Conservation (phyloP, 2,888 invertebrate genomes). For the Drosophila rellima region DNA sequence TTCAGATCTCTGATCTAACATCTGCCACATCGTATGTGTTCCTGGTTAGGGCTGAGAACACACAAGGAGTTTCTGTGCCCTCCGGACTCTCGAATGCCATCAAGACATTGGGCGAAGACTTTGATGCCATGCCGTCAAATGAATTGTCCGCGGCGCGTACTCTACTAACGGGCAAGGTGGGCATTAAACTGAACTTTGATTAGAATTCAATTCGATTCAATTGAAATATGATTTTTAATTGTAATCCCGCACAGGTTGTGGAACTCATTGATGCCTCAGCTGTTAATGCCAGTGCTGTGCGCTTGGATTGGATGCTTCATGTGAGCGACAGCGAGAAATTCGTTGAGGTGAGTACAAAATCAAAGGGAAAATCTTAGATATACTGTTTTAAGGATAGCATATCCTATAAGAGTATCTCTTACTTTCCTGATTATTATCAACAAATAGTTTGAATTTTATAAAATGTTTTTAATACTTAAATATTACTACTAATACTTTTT, state of each 20-base stretch:
- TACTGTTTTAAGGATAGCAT: not conserved
- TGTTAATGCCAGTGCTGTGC: slow-evolving; percentile 87
- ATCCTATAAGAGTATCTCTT: no score
- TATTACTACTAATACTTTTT: no score
- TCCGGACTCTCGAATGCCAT: slow-evolving; percentile 91
- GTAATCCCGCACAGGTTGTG: slow-evolving; percentile 87
- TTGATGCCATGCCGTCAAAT: slow-evolving; percentile 84
- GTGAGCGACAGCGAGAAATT: slow-evolving; percentile 85
- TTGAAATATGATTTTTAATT: not conserved
- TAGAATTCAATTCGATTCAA: not conserved
- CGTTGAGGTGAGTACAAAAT: slow-evolving; percentile 80
- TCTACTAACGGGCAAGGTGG: slow-evolving; percentile 85
- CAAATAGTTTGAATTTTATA: no score
- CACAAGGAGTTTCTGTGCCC: slow-evolving; percentile 93
- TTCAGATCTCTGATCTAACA: slow-evolving; percentile 88
- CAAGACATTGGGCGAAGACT: slow-evolving; percentile 87
- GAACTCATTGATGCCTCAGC: slow-evolving; percentile 88
- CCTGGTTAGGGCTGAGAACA: slow-evolving; percentile 93
- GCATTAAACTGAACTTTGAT: not conserved
- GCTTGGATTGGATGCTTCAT: slow-evolving; percentile 87
- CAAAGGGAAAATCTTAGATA: no score
- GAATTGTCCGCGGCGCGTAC: slow-evolving; percentile 85
- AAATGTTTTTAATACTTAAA: no score
- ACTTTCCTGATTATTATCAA: no score
- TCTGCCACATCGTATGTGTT: slow-evolving; percentile 94